Conservation (phyloP, 2,113 vertebrate genomes). For the Perca flavescens region DNA sequence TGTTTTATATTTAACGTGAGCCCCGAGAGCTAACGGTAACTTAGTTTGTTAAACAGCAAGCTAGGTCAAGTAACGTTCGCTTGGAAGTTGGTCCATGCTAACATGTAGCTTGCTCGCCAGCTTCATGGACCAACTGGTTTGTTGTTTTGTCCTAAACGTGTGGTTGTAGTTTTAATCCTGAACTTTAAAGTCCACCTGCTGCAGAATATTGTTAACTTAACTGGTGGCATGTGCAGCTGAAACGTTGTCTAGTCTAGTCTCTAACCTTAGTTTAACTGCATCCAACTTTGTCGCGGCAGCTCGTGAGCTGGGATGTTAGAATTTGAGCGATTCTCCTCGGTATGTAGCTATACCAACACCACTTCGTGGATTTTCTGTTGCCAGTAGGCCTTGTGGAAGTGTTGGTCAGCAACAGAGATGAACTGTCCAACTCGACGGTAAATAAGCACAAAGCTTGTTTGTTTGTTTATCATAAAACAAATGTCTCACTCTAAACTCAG, state of each 20-base stretch:
- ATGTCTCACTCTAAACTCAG: neutral
- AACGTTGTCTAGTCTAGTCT: constrained; percentile 5
- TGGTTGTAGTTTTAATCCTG: constrained; percentile 14
- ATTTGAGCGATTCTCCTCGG: constrained; percentile 55
- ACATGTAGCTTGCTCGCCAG: constrained; percentile 44
- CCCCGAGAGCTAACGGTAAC: constrained; percentile 59
- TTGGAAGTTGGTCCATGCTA: constrained; percentile 71
- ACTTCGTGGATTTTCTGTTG: constrained; percentile 60
- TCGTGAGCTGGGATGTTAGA: constrained; percentile 46
- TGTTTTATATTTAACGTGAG: constrained; percentile 18
- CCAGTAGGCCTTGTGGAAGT: constrained; percentile 63
- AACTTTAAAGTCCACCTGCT: constrained; percentile 44
- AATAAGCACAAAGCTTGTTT: constrained; percentile 11
- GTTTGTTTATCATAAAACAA: constrained; percentile 6
- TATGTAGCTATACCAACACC: constrained; percentile 36
- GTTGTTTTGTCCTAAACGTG: constrained; percentile 1
- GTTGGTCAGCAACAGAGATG: constrained; percentile 38
- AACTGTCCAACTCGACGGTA: constrained; percentile 1
- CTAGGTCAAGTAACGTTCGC: constrained; percentile 58
- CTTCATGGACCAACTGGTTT: constrained; percentile 7
- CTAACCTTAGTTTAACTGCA: constrained; percentile 18
- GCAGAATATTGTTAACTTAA: constrained; percentile 28
- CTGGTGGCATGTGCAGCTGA: constrained; percentile 44
- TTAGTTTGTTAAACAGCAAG: constrained; percentile 62
- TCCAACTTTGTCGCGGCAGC: constrained; percentile 57